Base-by-base conservation (phyloP, 2,888 invertebrate genomes). In the Gortyna flavago region DNA sequence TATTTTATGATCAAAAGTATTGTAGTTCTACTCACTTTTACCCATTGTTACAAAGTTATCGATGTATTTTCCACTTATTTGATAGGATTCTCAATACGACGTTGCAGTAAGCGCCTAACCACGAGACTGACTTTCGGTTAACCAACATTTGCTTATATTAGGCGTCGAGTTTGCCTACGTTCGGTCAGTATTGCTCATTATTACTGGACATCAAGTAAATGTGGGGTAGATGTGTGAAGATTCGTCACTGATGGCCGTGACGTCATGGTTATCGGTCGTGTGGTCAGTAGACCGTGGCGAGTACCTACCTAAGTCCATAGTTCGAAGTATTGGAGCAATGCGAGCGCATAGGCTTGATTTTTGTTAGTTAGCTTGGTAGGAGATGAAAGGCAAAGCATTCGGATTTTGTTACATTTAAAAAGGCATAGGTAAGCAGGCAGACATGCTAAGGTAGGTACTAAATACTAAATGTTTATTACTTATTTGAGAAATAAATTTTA, bases 1-100 rank as follows among this genome's bases (percentile, higher is more conserved):
- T 5, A 21, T 44, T 51, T 13, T 38, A 35, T 16, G 13, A n/a
- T 25, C 1, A 18, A 54, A 61, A 41, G 2, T 21, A 69, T 32
- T 9, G 0, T 21, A 32, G 16, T 18, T 25, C 35, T 78, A 90
- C 91, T 90, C 72, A 91, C 92, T 73, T 89, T 91, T 91, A 2
- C 72, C 90, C 91, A 91, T 91, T 54, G 75, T 87, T 79, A 57
- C 21, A 57, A 64, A 72, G 6, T 70, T 64, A 76, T 75, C 73
- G 73, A 80, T 80, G n/a, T 65, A 51, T 61, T 62, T 66, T 78
- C 18, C 85, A 88, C 85, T 81, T 54, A 70, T 61, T 72, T 7
- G 62, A 64, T 35, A 64, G 11, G 59, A 77, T 80, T 77, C 80
- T 81, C 83, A 68, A 74, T 61, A 85, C 87, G 84, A 89, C 87